Percentiles rank a stretch among this genome's conserved stretches.
Conservation (phyloP, 2,797 vertebrate genomes). For the Argyrosomus regius region DNA sequence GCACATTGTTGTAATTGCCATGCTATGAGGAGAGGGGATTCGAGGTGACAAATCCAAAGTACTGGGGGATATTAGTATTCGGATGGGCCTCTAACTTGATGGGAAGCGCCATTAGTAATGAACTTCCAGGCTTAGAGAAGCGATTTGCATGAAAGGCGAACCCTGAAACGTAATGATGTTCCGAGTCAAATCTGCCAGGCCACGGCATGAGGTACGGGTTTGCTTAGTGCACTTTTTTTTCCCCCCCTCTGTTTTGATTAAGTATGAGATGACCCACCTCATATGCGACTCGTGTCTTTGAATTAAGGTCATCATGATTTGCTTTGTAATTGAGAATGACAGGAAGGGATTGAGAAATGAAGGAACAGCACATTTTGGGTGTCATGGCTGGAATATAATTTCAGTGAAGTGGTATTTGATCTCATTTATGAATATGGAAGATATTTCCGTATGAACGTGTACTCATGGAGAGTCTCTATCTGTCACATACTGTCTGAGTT, state of each 20-base stretch:
- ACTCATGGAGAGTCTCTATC: background rate
- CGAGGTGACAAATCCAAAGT: slow-evolving; percentile 75
- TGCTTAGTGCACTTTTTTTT: slow-evolving; percentile 28
- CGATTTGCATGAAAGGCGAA: slow-evolving; percentile 83
- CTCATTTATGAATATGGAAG: slow-evolving; percentile 32
- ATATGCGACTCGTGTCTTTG: slow-evolving; percentile 58
- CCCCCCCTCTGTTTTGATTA: slow-evolving; percentile 67
- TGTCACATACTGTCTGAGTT: slow-evolving; percentile 11
- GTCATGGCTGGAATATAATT: slow-evolving; percentile 40
- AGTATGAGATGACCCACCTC: slow-evolving; percentile 58
- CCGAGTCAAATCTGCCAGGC: slow-evolving; percentile 73
- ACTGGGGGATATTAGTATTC: slow-evolving; percentile 78
- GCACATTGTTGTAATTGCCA: slow-evolving; percentile 79
- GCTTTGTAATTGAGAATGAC: slow-evolving; percentile 61
- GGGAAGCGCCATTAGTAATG: slow-evolving; percentile 83
- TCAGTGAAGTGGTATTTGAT: slow-evolving; percentile 38
- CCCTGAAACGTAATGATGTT: slow-evolving; percentile 79
- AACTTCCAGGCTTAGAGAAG: slow-evolving; percentile 78
- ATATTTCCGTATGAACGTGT: background rate
- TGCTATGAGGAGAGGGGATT: slow-evolving; percentile 68
- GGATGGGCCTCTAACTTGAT: slow-evolving; percentile 75
- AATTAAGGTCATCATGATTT: slow-evolving; percentile 68
- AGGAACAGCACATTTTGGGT: slow-evolving; percentile 49
- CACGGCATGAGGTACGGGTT: slow-evolving; percentile 42
- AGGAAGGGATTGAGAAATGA: slow-evolving; percentile 39